Evolutionary conservation across 2,888 invertebrate species (phyloP).

Genomic region (Thelaira solivaga): DNA sequence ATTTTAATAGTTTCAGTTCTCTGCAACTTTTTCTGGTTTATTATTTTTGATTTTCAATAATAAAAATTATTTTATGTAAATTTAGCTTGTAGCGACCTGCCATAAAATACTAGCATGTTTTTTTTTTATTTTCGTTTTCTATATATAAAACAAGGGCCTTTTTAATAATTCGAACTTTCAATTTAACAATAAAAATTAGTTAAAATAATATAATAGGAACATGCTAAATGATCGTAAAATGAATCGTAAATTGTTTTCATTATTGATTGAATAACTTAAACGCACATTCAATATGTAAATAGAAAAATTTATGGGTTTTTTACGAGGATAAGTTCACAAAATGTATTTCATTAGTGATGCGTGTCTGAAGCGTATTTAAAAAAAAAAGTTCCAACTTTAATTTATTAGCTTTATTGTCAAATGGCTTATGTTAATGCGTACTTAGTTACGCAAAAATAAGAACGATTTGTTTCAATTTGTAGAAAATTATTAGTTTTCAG

Average conservation of each 20-base stretch:
- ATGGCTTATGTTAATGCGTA: neutral
- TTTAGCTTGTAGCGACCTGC: too few species aligned
- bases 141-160: too few species aligned
- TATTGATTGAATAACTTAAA: neutral
- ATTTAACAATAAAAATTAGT: conserved; percentile 37
- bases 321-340: neutral
- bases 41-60: neutral
- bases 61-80: too few species aligned
- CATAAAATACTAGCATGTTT: too few species aligned
- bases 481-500: too few species aligned
- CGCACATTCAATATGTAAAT: neutral
- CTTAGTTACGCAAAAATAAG: too few species aligned
- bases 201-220: conserved; percentile 19
- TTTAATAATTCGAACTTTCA: too few species aligned
- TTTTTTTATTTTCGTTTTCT: too few species aligned
- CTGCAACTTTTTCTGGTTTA: too few species aligned
- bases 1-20: too few species aligned
- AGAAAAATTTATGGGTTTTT: neutral
- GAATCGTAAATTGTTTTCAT: conserved; percentile 27
- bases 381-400: too few species aligned
- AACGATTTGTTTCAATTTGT: too few species aligned
- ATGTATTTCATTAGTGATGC: conserved; percentile 46
- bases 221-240: conserved; percentile 52
- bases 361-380: conserved; percentile 28
- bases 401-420: neutral